Evolutionary conservation across 1,140 invertebrate genomes (phyloP).

Genomic region (Panagrolaimus sp.): DNA sequence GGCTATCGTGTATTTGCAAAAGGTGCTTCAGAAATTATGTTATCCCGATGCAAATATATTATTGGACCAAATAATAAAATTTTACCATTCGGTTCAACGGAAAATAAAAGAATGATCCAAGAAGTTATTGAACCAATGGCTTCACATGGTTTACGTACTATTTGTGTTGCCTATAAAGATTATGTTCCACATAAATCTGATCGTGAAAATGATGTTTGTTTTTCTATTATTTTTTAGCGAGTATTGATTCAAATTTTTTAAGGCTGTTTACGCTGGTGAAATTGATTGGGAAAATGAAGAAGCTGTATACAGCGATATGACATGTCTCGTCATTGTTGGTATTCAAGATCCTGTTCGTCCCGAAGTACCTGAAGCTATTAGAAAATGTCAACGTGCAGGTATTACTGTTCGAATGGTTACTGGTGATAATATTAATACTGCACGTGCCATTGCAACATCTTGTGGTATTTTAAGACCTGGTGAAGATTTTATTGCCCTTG

Average conservation of each 20-base stretch:
- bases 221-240: no score
- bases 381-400: constrained; percentile 90
- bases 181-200: constrained; percentile 76
- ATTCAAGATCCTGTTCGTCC: constrained; percentile 97
- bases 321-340: constrained; percentile 89
- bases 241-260: no score
- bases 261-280: constrained; percentile 73
- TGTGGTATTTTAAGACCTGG: constrained; percentile 90
- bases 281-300: constrained; percentile 97
- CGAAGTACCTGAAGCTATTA: constrained; percentile 72
- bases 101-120: constrained; percentile 83
- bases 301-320: constrained; percentile 78
- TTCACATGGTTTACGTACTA: constrained; percentile 89
- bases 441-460: constrained; percentile 89
- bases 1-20: constrained; percentile 91
- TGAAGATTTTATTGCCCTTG: constrained; percentile 89
- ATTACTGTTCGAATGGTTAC: constrained; percentile 99
- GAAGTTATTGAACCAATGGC: constrained; percentile 99
- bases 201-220: constrained; percentile 24
- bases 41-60: constrained; percentile 86
- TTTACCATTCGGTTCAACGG: constrained; percentile 80
- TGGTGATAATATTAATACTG: constrained; percentile 97
- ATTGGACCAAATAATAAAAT: constrained; percentile 83
- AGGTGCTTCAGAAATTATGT: constrained; percentile 96
- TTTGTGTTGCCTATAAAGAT: constrained; percentile 84